These are phyloP conservation scores for Gallinago paraguaiae DNA, from an alignment of 2,113 vertebrate genomes.

Conservation along the genomic window DNA sequence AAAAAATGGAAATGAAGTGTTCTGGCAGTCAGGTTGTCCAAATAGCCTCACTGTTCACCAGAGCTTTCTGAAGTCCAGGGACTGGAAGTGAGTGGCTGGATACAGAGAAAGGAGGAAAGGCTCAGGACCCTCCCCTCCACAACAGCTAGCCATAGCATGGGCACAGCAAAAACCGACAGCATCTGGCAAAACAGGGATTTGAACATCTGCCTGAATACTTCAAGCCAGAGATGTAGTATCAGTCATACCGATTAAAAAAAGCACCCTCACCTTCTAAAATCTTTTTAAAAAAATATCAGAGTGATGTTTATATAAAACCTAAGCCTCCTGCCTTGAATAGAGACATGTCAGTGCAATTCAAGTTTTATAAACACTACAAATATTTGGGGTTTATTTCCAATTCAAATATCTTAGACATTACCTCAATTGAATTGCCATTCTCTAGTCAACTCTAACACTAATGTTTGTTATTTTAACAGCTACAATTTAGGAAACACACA, in stretches of 20 bases:
- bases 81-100: background rate
- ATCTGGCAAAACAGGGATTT: background rate
- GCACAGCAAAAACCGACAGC: background rate
- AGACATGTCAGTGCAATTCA: background rate
- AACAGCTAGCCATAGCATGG: background rate
- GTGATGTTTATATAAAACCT: background rate
- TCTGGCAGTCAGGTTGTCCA: background rate
- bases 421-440: conserved; percentile 9
- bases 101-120: background rate
- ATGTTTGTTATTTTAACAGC: conserved; percentile 51
- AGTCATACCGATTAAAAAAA: background rate
- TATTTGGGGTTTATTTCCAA: conserved; percentile 18
- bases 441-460: conserved; percentile 20
- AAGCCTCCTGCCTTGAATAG: background rate
- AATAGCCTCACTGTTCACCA: background rate
- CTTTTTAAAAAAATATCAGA: background rate
- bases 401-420: background rate
- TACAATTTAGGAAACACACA: conserved; percentile 10
- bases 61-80: background rate
- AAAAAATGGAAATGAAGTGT: background rate
- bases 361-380: background rate
- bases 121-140: background rate
- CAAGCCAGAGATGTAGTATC: background rate
- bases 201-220: background rate
- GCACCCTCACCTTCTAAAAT: background rate